A percentile compares a stretch with the other conserved stretches of the same genome.
These are phyloP conservation scores for Rhopalosiphum padi DNA, from an alignment of 1,140 invertebrate species.

Conservation along the genomic window DNA sequence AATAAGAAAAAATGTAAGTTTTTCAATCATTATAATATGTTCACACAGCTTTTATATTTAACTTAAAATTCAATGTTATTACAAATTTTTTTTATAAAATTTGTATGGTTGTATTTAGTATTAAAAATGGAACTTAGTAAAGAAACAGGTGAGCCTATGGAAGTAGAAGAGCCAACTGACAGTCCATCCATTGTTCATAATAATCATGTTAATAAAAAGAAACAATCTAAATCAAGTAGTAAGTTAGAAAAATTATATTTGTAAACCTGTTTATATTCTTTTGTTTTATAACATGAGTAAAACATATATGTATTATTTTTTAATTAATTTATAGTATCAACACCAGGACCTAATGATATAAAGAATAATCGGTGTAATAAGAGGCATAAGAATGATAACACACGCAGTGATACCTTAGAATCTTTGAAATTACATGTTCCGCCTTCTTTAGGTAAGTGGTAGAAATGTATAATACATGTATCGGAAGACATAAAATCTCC, in stretches of 20 bases:
- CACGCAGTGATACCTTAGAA: neutral
- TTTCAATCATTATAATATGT: neutral
- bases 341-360: neutral
- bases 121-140: conserved; percentile 5
- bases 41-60: neutral
- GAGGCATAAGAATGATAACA: neutral
- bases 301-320: neutral
- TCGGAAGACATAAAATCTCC: neutral
- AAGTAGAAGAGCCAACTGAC: neutral
- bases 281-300: neutral
- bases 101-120: neutral
- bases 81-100: no score
- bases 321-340: neutral
- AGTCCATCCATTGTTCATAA: neutral
- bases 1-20: conserved; percentile 35
- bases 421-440: neutral
- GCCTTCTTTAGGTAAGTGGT: neutral
- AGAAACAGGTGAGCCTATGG: neutral
- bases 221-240: conserved; percentile 19
- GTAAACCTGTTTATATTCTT: neutral
- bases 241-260: neutral
- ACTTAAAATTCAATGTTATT: neutral
- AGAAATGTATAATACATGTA: neutral
- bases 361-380: neutral
- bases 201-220: conserved; percentile 24